Evolutionary conservation across 2,113 vertebrate genomes (phyloP), one percentile per base, ranked within the genome.

Genomic region (Chitala chitala): DNA sequence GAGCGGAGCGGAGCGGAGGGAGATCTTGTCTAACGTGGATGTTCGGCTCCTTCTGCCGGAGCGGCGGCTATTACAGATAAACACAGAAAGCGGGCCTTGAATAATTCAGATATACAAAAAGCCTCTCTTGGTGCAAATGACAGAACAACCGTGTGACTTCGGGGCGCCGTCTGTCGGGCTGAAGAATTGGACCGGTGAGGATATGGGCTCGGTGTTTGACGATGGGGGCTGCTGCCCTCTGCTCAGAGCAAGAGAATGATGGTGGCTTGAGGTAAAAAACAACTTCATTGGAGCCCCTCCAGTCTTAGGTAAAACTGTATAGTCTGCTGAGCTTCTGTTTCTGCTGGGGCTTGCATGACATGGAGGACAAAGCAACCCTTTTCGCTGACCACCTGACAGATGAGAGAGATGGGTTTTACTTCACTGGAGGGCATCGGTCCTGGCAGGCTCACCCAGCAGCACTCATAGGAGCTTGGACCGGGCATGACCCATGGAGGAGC

Each of bases 91-190:
- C 76, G 80, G 82, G 73, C 76, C 48, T 66, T 89, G 85, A 89
- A 90, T 89, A 87, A 89, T 90, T 90, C 84, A 89, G 77, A 79
- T 71, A 71, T n/a, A 72, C 79, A 79, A 75, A 85, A 87, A 86
- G 87, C 59, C n/a, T 73, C 55, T 64, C 42, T 69, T n/a, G 12
- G 40, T 53, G 46, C 77, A 78, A 46, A 76, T 81, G 78, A 84
- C 74, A 78, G 84, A 85, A 79, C n/a, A 2, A 40, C 38, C 38
- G 9, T 24, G 61, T 33, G 61, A 36, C 61, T 64, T 20, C 29
- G 17, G 48, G 69, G 50, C 33, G 46, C 1, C 40, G 12, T 17
- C 31, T 55, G 10, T 22, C 15, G 69, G 58, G 26, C 6, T 26
- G n/a, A 31, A 29, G 29, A 61, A n/a, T 13, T 6, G 58, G 58